A percentile compares a stretch with the other conserved stretches of the same genome.
Evolutionary conservation across 2,797 vertebrate genomes (phyloP).

Genomic region (Xenopus petersii): DNA sequence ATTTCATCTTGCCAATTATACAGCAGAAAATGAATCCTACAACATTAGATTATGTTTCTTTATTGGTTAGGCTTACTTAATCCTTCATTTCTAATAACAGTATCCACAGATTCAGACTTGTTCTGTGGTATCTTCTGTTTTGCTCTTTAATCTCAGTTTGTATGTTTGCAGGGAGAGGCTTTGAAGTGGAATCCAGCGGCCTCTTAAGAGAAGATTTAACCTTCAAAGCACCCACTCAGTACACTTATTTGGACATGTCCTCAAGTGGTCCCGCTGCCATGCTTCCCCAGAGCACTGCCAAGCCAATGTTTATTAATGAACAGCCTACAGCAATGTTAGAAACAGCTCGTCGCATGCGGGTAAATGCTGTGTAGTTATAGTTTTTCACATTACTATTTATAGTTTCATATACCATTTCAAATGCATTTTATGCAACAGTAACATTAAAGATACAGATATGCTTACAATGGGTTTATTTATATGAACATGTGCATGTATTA

Average conservation of each 20-base stretch:
- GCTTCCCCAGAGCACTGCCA: constrained; percentile 63
- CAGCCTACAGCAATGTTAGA: constrained; percentile 76
- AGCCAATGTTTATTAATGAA: constrained; percentile 75
- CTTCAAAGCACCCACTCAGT: constrained; percentile 62
- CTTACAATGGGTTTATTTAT: too few species aligned
- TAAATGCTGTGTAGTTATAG: constrained; percentile 55
- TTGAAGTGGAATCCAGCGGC: constrained; percentile 71
- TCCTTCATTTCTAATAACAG: too few species aligned
- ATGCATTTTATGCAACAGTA: too few species aligned
- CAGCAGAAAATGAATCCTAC: too few species aligned
- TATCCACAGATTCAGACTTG: not conserved
- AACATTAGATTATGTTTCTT: too few species aligned
- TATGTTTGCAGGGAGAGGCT: constrained; percentile 59
- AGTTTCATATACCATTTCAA: too few species aligned
- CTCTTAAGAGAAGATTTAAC: constrained; percentile 71
- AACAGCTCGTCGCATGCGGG: constrained; percentile 81
- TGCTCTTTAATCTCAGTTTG: not conserved
- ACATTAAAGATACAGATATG: too few species aligned
- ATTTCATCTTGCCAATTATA: too few species aligned
- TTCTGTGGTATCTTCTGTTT: not conserved
- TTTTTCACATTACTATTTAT: too few species aligned
- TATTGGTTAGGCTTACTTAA: too few species aligned
- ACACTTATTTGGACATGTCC: constrained; percentile 54
- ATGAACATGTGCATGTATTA: too few species aligned
- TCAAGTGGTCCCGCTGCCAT: constrained; percentile 57